Evolutionary conservation across 2,113 vertebrate genomes (phyloP).

Genomic region (Leucopsar rothschildi): DNA sequence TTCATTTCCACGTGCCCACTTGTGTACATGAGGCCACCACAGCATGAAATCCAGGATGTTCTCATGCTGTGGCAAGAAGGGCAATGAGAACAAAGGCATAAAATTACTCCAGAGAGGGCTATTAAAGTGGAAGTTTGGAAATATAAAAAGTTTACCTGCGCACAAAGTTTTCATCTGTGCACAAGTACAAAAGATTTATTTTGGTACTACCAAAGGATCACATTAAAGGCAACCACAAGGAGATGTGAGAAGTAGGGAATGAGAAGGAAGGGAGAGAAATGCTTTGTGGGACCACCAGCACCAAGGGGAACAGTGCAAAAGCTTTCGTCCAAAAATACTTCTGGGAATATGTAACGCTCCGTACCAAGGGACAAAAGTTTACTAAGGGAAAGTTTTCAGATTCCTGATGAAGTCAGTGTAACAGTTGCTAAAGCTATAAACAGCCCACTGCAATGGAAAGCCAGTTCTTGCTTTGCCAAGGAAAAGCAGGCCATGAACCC

Average conservation of each 20-base stretch:
- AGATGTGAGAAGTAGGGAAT: background rate
- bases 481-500: background rate
- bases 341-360: slow-evolving; percentile 14
- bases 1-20: background rate
- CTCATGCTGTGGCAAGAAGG: background rate
- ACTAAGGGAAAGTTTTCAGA: slow-evolving; percentile 10
- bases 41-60: background rate
- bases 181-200: slow-evolving; percentile 29
- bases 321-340: slow-evolving; percentile 36
- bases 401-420: background rate
- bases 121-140: background rate
- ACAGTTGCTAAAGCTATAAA: background rate
- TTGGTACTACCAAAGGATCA: background rate
- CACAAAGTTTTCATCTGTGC: background rate
- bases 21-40: background rate
- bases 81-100: background rate
- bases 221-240: background rate
- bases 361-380: background rate
- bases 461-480: background rate
- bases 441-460: background rate
- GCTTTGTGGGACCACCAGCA: background rate
- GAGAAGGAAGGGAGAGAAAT: background rate
- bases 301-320: background rate
- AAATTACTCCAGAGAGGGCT: background rate
- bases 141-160: rapidly evolving